phyloP scores from a whole-genome alignment of 2,113 vertebrate species.

The Erythrocebus patas region DNA sequence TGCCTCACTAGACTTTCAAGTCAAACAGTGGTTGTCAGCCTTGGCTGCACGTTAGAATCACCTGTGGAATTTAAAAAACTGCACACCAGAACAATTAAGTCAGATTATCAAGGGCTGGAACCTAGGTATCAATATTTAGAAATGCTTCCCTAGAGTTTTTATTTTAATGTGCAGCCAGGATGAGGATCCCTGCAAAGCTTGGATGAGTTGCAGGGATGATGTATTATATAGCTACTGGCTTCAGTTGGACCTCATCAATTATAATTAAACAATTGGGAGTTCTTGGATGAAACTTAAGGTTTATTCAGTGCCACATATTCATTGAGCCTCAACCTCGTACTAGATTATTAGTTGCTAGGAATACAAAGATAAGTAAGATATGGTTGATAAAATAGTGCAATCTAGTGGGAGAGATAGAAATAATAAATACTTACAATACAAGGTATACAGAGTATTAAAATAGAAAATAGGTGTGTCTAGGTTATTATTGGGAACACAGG shows the following conservation, averaged over 20 bases:
- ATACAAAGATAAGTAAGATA: background rate
- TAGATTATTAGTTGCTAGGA: slow-evolving; percentile 12
- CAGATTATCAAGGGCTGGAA: background rate
- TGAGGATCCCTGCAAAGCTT: background rate
- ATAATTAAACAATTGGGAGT: slow-evolving; percentile 27
- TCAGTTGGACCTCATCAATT: slow-evolving; percentile 9
- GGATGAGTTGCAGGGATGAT: background rate
- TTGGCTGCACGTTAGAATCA: background rate
- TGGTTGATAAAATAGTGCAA: background rate
- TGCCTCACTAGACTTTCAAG: background rate
- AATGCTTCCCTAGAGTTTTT: background rate
- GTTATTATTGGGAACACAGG: background rate
- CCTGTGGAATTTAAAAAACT: background rate
- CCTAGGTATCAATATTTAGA: background rate
- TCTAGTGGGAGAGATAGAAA: background rate
- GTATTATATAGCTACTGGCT: background rate
- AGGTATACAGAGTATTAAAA: background rate
- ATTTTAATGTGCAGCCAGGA: background rate
- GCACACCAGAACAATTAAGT: background rate
- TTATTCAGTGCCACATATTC: background rate
- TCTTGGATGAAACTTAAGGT: background rate
- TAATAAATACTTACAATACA: background rate
- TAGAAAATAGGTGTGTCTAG: background rate
- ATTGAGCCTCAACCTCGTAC: background rate
- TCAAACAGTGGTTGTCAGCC: background rate